These are phyloP conservation scores for Laticauda colubrina DNA, from an alignment of 2,113 vertebrate genomes.

Conservation along the genomic window DNA sequence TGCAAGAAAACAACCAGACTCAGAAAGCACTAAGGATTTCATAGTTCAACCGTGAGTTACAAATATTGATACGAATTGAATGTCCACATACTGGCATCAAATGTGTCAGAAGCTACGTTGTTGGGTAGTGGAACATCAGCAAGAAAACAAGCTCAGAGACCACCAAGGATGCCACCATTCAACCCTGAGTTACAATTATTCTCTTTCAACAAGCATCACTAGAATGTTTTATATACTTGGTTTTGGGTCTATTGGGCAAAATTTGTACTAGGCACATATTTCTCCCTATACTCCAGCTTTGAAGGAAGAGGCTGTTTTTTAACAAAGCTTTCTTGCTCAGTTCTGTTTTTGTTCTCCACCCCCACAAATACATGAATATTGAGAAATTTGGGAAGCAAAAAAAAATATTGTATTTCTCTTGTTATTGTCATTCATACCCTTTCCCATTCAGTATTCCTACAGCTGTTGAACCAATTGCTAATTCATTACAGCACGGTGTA, in stretches of 20 bases:
- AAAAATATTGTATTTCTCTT: conserved; percentile 21
- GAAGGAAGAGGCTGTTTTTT: background rate
- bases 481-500: conserved; percentile 69
- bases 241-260: background rate
- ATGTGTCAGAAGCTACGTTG: background rate
- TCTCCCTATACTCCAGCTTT: background rate
- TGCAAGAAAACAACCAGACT: background rate
- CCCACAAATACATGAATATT: background rate
- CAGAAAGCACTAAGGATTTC: background rate
- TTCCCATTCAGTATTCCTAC: conserved; percentile 54
- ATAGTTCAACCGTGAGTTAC: background rate
- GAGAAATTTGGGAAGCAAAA: background rate
- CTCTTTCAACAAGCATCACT: background rate
- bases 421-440: conserved; percentile 54
- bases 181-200: background rate
- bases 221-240: too few species aligned
- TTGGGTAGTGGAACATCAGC: background rate
- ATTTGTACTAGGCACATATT: background rate
- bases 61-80: background rate
- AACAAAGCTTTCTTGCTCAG: conserved; percentile 15
- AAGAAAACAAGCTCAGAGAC: background rate
- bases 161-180: background rate
- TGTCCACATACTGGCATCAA: background rate
- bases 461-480: conserved; percentile 67
- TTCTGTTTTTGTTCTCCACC: background rate